Evolutionary conservation across 1,140 invertebrate species (phyloP).

Genomic region (Harpegnathos saltator): DNA sequence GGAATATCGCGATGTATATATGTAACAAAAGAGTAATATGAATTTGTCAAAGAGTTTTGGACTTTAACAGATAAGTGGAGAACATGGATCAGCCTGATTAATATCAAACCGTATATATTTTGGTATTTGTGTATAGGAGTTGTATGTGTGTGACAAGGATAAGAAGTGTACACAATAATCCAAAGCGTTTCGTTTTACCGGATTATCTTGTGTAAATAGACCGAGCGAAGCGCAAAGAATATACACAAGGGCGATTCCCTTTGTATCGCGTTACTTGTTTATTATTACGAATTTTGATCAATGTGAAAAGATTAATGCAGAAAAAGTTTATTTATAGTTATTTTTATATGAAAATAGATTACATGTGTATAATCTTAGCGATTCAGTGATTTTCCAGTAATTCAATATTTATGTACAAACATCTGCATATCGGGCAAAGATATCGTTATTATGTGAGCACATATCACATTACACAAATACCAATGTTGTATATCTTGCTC

Average conservation of each 20-base stretch:
- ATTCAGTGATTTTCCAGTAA: neutral
- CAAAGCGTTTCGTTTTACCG: conserved; percentile 19
- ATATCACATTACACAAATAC: too few relatives aligned
- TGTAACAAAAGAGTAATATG: too few relatives aligned
- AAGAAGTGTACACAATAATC: neutral
- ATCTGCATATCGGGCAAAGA: neutral
- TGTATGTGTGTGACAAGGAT: too few relatives aligned
- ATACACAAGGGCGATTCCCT: neutral
- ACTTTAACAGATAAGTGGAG: neutral
- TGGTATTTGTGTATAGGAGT: conserved; percentile 1
- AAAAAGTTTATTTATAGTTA: neutral
- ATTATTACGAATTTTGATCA: conserved; percentile 12
- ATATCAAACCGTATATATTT: neutral
- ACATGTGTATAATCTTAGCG: neutral
- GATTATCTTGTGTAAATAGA: conserved; percentile 3
- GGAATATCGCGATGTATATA: too few relatives aligned
- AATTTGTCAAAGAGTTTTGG: too few relatives aligned
- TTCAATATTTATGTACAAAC: neutral
- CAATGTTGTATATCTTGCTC: too few relatives aligned
- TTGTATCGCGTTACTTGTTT: too few relatives aligned
- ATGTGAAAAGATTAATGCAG: neutral
- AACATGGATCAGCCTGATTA: neutral
- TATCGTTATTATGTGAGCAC: too few relatives aligned
- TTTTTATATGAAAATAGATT: neutral
- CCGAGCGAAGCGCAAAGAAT: neutral